Percentiles rank a stretch among this genome's conserved stretches.
phyloP scores from a whole-genome alignment of 2,888 invertebrate species.

The Gandaritis pyraliata region DNA sequence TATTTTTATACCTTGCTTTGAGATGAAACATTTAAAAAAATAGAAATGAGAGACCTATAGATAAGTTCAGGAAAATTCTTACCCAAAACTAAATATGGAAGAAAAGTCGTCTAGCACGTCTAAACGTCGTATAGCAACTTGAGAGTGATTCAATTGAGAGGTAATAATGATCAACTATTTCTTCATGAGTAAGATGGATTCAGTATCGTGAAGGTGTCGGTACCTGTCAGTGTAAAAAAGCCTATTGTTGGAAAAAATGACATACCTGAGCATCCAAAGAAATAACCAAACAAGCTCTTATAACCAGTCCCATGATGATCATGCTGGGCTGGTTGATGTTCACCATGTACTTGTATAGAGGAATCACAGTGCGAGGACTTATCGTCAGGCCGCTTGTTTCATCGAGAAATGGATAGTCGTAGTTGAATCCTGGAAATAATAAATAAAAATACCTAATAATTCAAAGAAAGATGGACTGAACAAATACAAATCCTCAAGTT shows the following conservation, averaged over 20 bases:
- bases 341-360: constrained; percentile 90
- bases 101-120: no score
- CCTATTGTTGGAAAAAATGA: background rate
- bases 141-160: no score
- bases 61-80: no score
- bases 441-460: background rate
- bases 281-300: constrained; percentile 84
- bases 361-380: constrained; percentile 84
- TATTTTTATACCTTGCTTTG: no score
- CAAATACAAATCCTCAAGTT: no score
- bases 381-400: constrained; percentile 85
- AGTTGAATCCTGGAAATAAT: constrained; percentile 86
- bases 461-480: no score
- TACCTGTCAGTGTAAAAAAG: background rate
- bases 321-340: constrained; percentile 89
- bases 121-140: no score
- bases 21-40: no score
- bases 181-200: no score
- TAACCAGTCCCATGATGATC: constrained; percentile 89
- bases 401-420: constrained; percentile 89
- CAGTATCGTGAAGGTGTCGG: background rate
- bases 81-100: no score
- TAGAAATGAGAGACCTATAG: no score
- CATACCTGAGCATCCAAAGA: constrained; percentile 74
- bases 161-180: no score